Base-by-base conservation (phyloP, 2,113 vertebrate species). In the Poecilia latipinna region DNA sequence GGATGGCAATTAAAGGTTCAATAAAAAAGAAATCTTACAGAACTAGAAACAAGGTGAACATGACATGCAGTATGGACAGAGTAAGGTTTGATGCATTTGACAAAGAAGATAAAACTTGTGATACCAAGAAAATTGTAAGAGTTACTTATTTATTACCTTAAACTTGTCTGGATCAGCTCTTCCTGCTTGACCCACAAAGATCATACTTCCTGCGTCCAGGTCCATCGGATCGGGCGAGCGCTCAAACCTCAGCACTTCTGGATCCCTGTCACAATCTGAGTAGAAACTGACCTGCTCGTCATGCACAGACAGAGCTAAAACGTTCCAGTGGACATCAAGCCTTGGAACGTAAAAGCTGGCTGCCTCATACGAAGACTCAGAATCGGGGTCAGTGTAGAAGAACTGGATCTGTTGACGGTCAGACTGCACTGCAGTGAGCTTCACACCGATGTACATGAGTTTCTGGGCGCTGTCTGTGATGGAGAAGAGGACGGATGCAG, bases 151-250 rank as follows among this genome's bases (percentile, higher is more conserved):
- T 12, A 44, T 76, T 84, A 99, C 98, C 97, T 96, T 88, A 70
- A 96, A 99, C 75, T 95, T 96, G 84, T 97, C 94, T 0, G 91
- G 80, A 60, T 99, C 96, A 0, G 96, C 96, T 0, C 86, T 90
- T 79, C 97, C 97, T 0, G 95, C 97, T 67, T 97, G 96, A 24
- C 95, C 98, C 83, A 99, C 96, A 2, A 98, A 98, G 88, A 98
- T 89, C 68, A 94, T 94, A 0, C 97, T 93, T 0, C 92, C 95
- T 0, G 80, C 8, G 42, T 97, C 96, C 26, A 99, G 90, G 65
- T 96, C 95, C 95, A 98, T 95, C 64, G 94, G 93, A 10, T 93
- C 94, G 0, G 94, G 93, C 0, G 96, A 96, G 7, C 96, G 96
- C 62, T 93, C 92, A 0, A 99, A 94, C 2, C 5, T 94, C 61